Evolutionary conservation across 2,113 vertebrate genomes (phyloP).

Genomic region (Pterocles burchelli): DNA sequence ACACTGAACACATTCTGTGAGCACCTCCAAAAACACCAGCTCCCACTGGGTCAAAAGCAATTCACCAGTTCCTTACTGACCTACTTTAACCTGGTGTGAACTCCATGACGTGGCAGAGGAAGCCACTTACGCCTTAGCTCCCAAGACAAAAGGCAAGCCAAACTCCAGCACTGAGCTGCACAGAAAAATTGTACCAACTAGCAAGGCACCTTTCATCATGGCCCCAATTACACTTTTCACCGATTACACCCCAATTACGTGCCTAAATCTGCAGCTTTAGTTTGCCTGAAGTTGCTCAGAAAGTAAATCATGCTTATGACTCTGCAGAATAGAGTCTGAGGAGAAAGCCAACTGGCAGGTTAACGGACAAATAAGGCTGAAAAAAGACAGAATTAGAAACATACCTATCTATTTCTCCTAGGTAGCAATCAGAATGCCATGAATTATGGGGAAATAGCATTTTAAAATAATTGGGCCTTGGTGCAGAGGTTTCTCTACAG

Average conservation of each 20-base stretch:
- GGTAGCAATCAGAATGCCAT: neutral
- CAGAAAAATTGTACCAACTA: neutral
- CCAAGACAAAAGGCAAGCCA: neutral
- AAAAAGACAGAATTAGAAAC: neutral
- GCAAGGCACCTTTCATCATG: neutral
- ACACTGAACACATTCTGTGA: neutral
- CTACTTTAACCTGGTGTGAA: constrained; percentile 36
- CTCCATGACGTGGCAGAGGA: neutral
- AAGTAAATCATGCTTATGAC: neutral
- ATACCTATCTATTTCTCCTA: neutral
- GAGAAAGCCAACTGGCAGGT: neutral
- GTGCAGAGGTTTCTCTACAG: neutral
- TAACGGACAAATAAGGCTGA: neutral
- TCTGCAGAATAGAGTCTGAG: neutral
- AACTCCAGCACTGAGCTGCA: neutral
- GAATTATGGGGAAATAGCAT: neutral
- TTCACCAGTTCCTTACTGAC: neutral
- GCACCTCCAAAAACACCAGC: neutral
- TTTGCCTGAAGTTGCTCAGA: neutral
- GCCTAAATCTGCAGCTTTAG: neutral
- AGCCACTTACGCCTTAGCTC: neutral
- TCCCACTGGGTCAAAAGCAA: constrained; percentile 24
- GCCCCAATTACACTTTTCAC: neutral
- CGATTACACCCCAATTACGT: neutral
- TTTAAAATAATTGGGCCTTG: neutral